Conservation (phyloP, 2,113 vertebrate genomes). For the Zosterops japonicus region DNA sequence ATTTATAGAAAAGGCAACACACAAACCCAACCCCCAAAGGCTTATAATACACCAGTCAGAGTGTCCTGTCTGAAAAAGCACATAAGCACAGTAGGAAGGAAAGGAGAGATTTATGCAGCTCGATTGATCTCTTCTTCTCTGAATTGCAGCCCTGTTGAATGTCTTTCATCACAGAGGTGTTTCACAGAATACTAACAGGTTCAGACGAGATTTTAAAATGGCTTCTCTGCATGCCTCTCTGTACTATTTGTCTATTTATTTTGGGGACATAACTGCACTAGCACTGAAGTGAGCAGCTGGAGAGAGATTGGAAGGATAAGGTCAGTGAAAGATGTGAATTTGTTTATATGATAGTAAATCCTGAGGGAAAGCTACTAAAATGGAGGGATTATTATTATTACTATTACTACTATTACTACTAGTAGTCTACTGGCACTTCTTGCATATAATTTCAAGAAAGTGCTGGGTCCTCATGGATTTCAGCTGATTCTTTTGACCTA, state of each 20-base stretch:
- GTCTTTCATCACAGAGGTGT: not conserved
- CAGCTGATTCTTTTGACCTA: not conserved
- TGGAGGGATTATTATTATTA: not conserved
- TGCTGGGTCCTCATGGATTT: not conserved
- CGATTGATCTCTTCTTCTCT: not conserved
- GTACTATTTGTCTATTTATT: not conserved
- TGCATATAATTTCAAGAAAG: rapidly evolving
- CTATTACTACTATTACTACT: too few relatives aligned
- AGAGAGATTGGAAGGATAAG: not conserved
- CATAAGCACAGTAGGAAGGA: not conserved
- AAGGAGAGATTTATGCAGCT: not conserved
- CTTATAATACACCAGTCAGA: not conserved
- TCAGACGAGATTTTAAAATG: not conserved
- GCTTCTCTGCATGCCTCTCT: not conserved
- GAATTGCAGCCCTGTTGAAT: not conserved
- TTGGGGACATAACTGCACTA: not conserved
- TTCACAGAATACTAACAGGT: not conserved
- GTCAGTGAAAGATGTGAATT: not conserved
- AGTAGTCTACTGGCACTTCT: not conserved
- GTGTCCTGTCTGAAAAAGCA: not conserved
- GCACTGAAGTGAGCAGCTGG: not conserved
- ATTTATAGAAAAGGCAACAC: not conserved
- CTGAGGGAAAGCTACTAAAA: not conserved
- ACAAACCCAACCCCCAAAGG: not conserved
- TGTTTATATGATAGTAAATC: not conserved